Percentiles rank a stretch among this genome's conserved stretches.
Evolutionary conservation across 2,888 invertebrate genomes (phyloP).

Genomic region (Macaria liturata): DNA sequence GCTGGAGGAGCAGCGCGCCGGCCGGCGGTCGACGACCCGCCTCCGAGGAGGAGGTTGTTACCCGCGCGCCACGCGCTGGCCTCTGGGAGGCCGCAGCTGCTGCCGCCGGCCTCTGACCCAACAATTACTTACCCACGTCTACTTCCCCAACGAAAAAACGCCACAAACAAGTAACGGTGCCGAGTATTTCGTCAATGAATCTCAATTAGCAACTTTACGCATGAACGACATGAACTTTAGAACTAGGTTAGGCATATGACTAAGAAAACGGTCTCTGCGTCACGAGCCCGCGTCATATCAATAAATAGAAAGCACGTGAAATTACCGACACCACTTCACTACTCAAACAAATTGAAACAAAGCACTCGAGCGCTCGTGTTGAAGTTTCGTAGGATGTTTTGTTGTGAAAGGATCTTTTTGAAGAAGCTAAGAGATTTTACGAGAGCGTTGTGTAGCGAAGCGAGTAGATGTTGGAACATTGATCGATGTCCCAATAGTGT

Average conservation of each 20-base stretch:
- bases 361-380: background rate
- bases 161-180: conserved; percentile 14
- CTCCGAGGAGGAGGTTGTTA: conserved; percentile 61
- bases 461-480: background rate
- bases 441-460: background rate
- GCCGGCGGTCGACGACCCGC: conserved; percentile 65
- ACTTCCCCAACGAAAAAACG: conserved; percentile 19
- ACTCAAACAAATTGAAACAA: conserved; percentile 8
- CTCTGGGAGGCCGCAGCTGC: conserved; percentile 20
- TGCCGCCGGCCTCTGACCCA: conserved; percentile 29
- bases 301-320: conserved; percentile 30
- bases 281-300: conserved; percentile 31
- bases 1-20: conserved; percentile 49
- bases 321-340: conserved; percentile 14
- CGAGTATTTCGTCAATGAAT: conserved; percentile 14
- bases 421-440: background rate
- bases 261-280: conserved; percentile 31
- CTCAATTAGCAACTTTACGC: conserved; percentile 15
- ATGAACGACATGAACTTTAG: conserved; percentile 12
- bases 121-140: conserved; percentile 16
- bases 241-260: conserved; percentile 23
- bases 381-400: background rate
- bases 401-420: background rate
- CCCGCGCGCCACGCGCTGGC: conserved; percentile 37
- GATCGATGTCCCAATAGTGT: conserved; percentile 3